Percentiles rank a stretch among this genome's conserved stretches.
Conservation (phyloP, 2,797 vertebrate genomes). For the Molossus molossus region DNA sequence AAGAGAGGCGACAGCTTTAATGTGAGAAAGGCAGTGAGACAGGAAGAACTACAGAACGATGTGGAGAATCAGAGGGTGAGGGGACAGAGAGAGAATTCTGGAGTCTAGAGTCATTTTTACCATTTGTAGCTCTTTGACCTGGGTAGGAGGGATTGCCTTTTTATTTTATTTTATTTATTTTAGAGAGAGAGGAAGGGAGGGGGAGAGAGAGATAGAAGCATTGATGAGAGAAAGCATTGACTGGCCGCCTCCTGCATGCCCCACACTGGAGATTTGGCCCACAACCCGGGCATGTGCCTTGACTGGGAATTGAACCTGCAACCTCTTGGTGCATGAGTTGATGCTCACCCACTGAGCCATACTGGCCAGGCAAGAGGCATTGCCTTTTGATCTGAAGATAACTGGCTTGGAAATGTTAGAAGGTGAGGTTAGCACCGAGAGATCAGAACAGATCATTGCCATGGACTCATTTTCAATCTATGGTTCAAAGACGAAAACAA, state of each 20-base stretch:
- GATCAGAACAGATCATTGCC: background rate
- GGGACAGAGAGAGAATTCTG: background rate
- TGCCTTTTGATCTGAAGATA: background rate
- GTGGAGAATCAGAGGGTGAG: background rate
- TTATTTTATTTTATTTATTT: too few species aligned
- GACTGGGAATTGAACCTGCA: too few species aligned
- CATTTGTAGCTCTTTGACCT: background rate
- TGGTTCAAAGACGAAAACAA: constrained; percentile 35
- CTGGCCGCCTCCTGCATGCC: too few species aligned
- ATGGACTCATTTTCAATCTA: background rate
- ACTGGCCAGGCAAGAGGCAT: background rate
- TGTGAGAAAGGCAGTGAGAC: background rate
- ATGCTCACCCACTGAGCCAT: too few species aligned
- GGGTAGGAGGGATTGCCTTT: background rate
- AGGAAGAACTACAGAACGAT: background rate
- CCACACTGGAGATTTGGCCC: too few species aligned
- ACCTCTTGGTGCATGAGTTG: too few species aligned
- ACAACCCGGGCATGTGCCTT: too few species aligned
- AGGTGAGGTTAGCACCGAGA: background rate
- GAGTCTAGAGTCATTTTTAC: background rate
- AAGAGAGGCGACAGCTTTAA: accelerated
- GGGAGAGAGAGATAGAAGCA: too few species aligned
- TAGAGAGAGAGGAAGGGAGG: too few species aligned
- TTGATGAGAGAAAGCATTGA: too few species aligned
- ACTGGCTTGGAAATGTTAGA: background rate